A percentile compares a stretch with the other conserved stretches of the same genome.
phyloP scores from a whole-genome alignment of 1,140 invertebrate genomes.

The silkworm (Bombyx mori) region DNA sequence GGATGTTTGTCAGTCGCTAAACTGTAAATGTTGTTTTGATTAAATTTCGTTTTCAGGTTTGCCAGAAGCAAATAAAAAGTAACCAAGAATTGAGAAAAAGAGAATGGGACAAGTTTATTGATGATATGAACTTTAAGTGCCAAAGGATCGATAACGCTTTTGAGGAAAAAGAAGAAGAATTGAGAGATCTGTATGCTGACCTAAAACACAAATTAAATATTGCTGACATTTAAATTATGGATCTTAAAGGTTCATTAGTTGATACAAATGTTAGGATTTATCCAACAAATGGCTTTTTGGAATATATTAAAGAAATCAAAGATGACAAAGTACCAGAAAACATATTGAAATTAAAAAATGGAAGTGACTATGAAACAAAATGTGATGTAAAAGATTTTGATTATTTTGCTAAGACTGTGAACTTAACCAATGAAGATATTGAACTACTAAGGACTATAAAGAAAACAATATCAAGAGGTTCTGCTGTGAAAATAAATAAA shows the following conservation, averaged over 20 bases:
- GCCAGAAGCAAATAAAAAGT: constrained; percentile 67
- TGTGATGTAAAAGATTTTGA: constrained; percentile 3
- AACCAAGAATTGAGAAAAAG: constrained; percentile 74
- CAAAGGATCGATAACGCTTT: constrained; percentile 82
- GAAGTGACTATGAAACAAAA: neutral
- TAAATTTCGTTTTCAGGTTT: constrained; percentile 29
- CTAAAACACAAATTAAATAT: constrained; percentile 82
- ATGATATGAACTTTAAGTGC: constrained; percentile 82
- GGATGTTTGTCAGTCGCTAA: too few relatives aligned
- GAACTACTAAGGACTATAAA: too few relatives aligned
- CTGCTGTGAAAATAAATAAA: too few relatives aligned
- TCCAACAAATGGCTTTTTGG: constrained; percentile 67
- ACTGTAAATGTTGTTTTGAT: too few relatives aligned
- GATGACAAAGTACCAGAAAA: constrained; percentile 44
- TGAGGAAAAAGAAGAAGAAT: constrained; percentile 83
- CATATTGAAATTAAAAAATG: constrained; percentile 33
- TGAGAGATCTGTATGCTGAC: constrained; percentile 81
- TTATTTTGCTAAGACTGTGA: too few relatives aligned
- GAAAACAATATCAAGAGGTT: too few relatives aligned
- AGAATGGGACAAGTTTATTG: constrained; percentile 82
- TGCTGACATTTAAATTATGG: constrained; percentile 66
- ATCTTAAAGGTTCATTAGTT: constrained; percentile 69
- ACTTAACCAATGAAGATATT: too few relatives aligned
- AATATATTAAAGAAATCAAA: constrained; percentile 61
- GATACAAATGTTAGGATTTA: constrained; percentile 73